Base-by-base conservation (phyloP, 2,113 vertebrate species). In the Catharus bicknelli region DNA sequence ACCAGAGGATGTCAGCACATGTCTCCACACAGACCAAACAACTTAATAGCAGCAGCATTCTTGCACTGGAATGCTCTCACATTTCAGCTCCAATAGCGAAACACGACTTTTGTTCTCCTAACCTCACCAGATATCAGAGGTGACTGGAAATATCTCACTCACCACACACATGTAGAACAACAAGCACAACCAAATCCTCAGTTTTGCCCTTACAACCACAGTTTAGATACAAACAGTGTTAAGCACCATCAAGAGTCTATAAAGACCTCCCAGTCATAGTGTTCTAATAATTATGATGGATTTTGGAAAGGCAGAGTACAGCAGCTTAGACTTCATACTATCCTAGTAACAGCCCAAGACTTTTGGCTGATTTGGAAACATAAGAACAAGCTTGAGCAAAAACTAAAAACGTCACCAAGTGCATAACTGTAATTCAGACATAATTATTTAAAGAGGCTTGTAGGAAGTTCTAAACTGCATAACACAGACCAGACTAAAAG, bases 141-240 rank as follows among this genome's bases (percentile, higher is more conserved):
- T 12, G 16, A 64, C 17, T 64, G 19, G 7, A 83, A 53, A 34
- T 42, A 59, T 11, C 59, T 53, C 38, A 34, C 27, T 17, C 36
- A 78, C 17, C 45, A 75, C 12, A 34, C 3, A 2, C 1, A 34
- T 0, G 4, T 0, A 61, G 29, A 94, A 54, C 75, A 67, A 14
- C 15, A 55, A 83, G 43, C 16, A 29, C 15, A 81, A 81, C 4
- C 73, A 88, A 83, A 84, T 19, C 18, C 30, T 70, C 57, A 55
- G 36, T 47, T 70, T 29, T 3, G 0, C 25, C 9, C 45, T 66
- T 57, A 38, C 26, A 88, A 54, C 13, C 64, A 58, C 17, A 55
- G 30, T 29, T 48, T 42, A 59, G 47, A 67, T 7, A 42, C 10
- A 74, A 58, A 73, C 2, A 88, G n/a, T 2, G 2, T 30, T 62